Evolutionary conservation across 2,888 invertebrate genomes (phyloP).

Genomic region (Polyommatus iphigenia): DNA sequence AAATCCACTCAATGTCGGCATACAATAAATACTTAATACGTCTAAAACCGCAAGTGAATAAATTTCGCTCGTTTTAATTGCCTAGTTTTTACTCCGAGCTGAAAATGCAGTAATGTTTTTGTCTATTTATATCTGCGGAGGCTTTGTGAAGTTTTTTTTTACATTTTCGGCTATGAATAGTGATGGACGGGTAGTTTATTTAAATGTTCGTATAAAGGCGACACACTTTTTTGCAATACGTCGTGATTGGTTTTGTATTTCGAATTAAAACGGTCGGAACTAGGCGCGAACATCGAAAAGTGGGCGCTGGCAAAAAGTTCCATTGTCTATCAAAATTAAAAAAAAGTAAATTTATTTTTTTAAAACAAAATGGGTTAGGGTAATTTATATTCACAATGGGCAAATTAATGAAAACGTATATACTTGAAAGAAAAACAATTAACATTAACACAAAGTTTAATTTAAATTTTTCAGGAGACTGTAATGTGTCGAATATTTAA

Average conservation of each 20-base stretch:
- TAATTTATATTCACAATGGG: neutral
- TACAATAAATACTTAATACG: constrained; percentile 15
- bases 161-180: constrained; percentile 20
- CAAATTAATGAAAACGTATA: neutral
- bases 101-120: neutral
- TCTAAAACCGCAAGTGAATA: constrained; percentile 32
- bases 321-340: neutral
- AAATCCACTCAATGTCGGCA: constrained; percentile 15
- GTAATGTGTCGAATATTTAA: constrained; percentile 21
- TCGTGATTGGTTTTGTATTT: constrained; percentile 21
- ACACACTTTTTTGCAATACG: constrained; percentile 20
- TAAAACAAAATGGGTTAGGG: neutral
- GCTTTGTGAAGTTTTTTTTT: constrained; percentile 24
- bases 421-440: constrained; percentile 3
- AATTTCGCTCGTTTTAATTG: constrained; percentile 34
- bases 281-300: neutral
- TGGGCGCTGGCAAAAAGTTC: neutral
- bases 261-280: neutral
- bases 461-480: neutral
- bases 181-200: constrained; percentile 16
- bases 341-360: neutral
- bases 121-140: neutral
- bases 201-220: constrained; percentile 19
- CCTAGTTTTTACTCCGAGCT: constrained; percentile 19
- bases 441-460: neutral